phyloP scores from a whole-genome alignment of 2,113 vertebrate genomes.

The Muscicapa adusta region DNA sequence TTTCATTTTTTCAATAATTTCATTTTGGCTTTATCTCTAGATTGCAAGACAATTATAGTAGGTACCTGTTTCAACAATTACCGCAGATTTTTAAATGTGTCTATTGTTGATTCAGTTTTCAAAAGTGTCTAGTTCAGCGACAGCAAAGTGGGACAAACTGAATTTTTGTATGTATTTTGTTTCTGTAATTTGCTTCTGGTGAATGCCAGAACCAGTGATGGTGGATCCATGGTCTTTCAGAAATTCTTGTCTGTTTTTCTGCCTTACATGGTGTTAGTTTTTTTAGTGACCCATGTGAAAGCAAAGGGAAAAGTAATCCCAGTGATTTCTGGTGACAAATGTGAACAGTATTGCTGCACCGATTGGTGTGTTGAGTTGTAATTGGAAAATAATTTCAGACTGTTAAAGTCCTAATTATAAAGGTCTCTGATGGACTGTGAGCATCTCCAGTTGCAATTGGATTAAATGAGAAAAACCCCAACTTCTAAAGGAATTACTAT shows the following conservation, averaged over 20 bases:
- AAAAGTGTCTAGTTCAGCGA: background rate
- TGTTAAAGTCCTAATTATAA: slow-evolving; percentile 21
- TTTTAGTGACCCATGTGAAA: background rate
- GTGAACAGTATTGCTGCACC: background rate
- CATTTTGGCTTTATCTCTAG: background rate
- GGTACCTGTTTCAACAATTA: background rate
- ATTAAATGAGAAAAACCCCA: background rate
- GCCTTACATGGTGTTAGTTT: background rate
- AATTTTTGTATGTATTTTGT: background rate
- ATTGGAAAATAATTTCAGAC: slow-evolving; percentile 28
- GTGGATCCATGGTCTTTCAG: background rate
- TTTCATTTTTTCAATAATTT: background rate
- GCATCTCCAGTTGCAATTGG: background rate
- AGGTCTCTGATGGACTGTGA: background rate
- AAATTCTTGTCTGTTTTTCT: background rate
- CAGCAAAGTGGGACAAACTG: background rate
- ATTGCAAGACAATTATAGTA: background rate
- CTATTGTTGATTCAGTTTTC: background rate
- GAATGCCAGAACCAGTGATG: background rate
- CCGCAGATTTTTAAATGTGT: background rate
- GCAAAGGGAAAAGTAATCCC: background rate
- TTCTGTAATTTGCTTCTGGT: background rate
- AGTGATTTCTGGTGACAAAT: slow-evolving; percentile 8
- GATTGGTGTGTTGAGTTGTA: background rate
- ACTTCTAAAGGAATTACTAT: background rate